phyloP scores from a whole-genome alignment of 1,140 invertebrate genomes.

The Drosophila pallidifrons region DNA sequence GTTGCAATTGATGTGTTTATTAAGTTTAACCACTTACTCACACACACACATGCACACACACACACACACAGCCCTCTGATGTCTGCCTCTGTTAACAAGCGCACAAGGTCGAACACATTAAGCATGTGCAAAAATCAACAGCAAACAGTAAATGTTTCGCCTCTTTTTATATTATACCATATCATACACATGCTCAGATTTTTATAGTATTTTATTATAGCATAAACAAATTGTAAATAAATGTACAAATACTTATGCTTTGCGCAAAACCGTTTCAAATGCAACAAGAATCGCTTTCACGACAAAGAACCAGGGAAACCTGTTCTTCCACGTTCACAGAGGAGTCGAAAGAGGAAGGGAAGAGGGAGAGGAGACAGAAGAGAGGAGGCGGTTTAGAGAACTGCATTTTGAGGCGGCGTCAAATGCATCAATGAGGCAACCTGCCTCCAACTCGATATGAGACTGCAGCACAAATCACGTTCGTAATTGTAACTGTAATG shows the following conservation, averaged over 20 bases:
- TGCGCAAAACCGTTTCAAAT: constrained; percentile 43
- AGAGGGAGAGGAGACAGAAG: too few species aligned
- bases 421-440: constrained; percentile 62
- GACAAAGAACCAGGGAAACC: constrained; percentile 50
- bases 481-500: constrained; percentile 78
- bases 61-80: not conserved
- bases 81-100: constrained; percentile 52
- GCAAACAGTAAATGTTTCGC: constrained; percentile 52
- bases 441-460: constrained; percentile 23
- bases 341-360: not conserved
- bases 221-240: constrained; percentile 40
- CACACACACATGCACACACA: too few species aligned
- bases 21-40: constrained; percentile 37
- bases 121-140: constrained; percentile 59
- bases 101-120: constrained; percentile 65
- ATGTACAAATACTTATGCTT: constrained; percentile 26
- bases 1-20: constrained; percentile 57
- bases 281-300: constrained; percentile 52
- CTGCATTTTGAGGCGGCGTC: constrained; percentile 36
- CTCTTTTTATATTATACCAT: constrained; percentile 42
- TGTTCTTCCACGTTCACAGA: constrained; percentile 22
- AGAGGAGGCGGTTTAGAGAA: constrained; percentile 12
- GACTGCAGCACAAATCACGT: constrained; percentile 69
- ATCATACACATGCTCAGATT: constrained; percentile 41
- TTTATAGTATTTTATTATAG: constrained; percentile 6